Evolutionary conservation across 1,140 invertebrate species (phyloP), one percentile per base, ranked within the genome.

Genomic region (Dendroctonus ponderosae): DNA sequence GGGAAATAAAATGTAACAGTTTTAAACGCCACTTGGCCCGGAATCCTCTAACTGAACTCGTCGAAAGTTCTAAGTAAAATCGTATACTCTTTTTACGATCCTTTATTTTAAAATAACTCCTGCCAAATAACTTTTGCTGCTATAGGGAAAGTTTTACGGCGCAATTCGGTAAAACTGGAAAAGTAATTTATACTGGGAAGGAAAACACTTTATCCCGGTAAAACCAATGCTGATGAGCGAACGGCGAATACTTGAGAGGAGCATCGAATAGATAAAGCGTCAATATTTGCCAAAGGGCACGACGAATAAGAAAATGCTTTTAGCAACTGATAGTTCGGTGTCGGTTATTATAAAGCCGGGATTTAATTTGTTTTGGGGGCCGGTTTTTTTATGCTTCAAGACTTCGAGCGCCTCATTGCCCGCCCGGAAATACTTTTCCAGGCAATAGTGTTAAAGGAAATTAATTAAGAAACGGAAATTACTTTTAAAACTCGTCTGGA

Each of bases 131-230:
- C 58, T 60, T 60, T 49, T 60, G 58, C 44, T 26, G 43, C 46
- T 49, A 38, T 15, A 60, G 41, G 56, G 58, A 38, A 60, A 60
- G 58, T 60, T 60, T 60, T 60, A 60, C 43, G 58, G 58, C 14
- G 14, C 58, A 38, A 49, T 60, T 60, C 39, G 44, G 43, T 60
- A 60, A 60, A 60, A 60, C 58, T 60, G 58, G 58, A 49, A 60
- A 60, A 60, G 58, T 60, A 60, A 60, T 60, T 60, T 60, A 60
- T 60, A 60, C 58, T 26, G 43, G 15, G 40, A 60, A 60, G 43
- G 49, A 60, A 60, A 60, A 60, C 46, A 60, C 58, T 60, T 49
- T 60, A 60, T 60, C 58, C 58, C 26, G 58, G 58, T 60, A 60
- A 60, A 49, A 60, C 58, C 58, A 60, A 60, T 60, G 58, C 58